Evolutionary conservation across 2,888 invertebrate species (phyloP), one percentile per base, ranked within the genome.

Genomic region (Pomacea canaliculata): DNA sequence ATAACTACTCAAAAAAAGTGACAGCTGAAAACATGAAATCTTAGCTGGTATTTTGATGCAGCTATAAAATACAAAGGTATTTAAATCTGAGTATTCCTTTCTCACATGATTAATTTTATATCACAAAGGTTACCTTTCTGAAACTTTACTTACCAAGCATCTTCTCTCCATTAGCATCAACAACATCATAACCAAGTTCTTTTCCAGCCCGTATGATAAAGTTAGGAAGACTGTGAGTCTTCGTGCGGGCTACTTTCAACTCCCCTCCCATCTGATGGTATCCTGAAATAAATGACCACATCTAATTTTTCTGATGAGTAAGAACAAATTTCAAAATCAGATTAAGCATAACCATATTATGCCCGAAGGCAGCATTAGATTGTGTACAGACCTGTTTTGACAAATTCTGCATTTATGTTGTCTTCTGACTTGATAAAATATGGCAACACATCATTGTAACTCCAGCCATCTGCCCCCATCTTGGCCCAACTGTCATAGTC

Each of bases 401-500:
- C 69, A 60, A 62, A 68, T 13, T 74, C 74, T 18, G 74, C 74
- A 60, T 74, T 74, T 48, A 74, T 68, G n/a, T 74, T 74, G 78
- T 91, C 89, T 83, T 91, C 91, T 23, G 93, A 91, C 89, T 93
- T 89, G 87, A 91, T 90, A 91, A 92, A 91, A 78, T 88, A 91
- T 88, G 92, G 89, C 87, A 94, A 86, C 94, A 94, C 81, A 95
- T 97, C 82, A 95, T 92, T 91, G 96, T 96, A 89, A 4, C 95
- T 94, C 98, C 98, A 98, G 5, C 97, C 97, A 0, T 94, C 93
- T 89, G 97, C 97, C 0, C 97, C 97, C 48, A 94, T 92, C 0
- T 93, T 92, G 66, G 95, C 95, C 97, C 97, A 98, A 73, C 94
- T 93, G 90, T 97, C 96, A 89, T 93, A 97, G 90, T 97, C 97